A percentile compares a stretch with the other conserved stretches of the same genome.
Conservation (phyloP, 1,140 invertebrate species). For the Brachionus plicatilis region DNA sequence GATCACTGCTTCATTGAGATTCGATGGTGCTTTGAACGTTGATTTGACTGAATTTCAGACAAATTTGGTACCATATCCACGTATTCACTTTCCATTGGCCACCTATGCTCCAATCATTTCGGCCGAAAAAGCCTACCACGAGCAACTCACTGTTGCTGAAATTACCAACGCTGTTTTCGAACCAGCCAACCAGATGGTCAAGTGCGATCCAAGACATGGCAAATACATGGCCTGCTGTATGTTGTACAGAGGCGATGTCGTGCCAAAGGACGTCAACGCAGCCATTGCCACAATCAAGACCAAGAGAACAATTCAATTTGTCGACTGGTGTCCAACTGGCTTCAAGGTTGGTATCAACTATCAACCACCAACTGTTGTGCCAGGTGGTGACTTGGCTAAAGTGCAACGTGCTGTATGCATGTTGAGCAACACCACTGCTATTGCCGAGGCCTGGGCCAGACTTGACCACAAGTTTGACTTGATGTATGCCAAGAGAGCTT, state of each 20-base stretch:
- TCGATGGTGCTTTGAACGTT: constrained; percentile 74
- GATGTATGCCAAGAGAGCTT: constrained; percentile 44
- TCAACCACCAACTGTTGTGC: constrained; percentile 68
- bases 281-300: constrained; percentile 62
- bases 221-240: constrained; percentile 73
- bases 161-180: constrained; percentile 63
- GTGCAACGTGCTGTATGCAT: constrained; percentile 65
- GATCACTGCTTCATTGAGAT: constrained; percentile 64
- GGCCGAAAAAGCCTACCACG: constrained; percentile 52
- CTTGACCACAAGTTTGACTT: constrained; percentile 54
- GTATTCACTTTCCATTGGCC: constrained; percentile 54
- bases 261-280: constrained; percentile 75
- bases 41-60: constrained; percentile 78
- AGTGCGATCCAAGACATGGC: constrained; percentile 63
- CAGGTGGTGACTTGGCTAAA: constrained; percentile 66
- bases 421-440: constrained; percentile 75
- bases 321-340: constrained; percentile 44
- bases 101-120: constrained; percentile 52
- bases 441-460: constrained; percentile 71
- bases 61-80: constrained; percentile 55
- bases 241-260: constrained; percentile 52
- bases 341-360: constrained; percentile 68
- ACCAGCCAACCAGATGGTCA: constrained; percentile 66
- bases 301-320: constrained; percentile 43
- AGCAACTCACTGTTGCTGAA: constrained; percentile 58